Base-by-base conservation (phyloP, 2,797 vertebrate species). In the Rhincodon typus region DNA sequence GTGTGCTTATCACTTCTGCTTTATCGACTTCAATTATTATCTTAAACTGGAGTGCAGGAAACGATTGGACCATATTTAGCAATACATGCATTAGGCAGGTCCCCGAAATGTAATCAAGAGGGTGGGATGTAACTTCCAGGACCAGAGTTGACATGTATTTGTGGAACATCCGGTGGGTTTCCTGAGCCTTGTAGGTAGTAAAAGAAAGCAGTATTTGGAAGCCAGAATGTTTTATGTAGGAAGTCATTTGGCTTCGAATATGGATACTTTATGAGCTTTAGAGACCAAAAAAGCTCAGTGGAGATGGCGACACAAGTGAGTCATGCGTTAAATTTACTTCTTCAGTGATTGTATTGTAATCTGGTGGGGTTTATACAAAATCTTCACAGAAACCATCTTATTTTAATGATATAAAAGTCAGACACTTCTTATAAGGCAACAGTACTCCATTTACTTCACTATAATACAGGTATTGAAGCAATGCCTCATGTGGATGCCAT, bases 21-120 rank as follows among this genome's bases (percentile, higher is more conserved):
- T 96, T 96, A 97, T 96, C 88, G 95, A 95, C 95, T 91, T 96
- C 50, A 88, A 25, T 97, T 97, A 96, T 96, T 96, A 96, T 96
- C 42, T 95, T 96, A 74, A 57, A 46, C 70, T n/a, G 8, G 70
- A 57, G 46, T 17, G 25, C 50, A 77, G 94, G 69, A 95, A 95
- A 77, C 27, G 30, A 23, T 30, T 30, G 70, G 70, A 34, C 30
- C 30, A 21, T 57, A 53, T 74, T 95, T 77, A 95, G 46, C 94
- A 94, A 30, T 74, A 13, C 15, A 3, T 17, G 94, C 62, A 34
- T 57, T n/a, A 27, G 67, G 27, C 94, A 53, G 30, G 27, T 15
- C 70, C 69, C 94, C 4, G 2, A 46, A 84, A 84, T 84, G 17
- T 46, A 42, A 21, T 84, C 21, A 42, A 74, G 13, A 50, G 70